Evolutionary conservation across 2,113 vertebrate species (phyloP).

Genomic region (Entomyzon cyanotis): DNA sequence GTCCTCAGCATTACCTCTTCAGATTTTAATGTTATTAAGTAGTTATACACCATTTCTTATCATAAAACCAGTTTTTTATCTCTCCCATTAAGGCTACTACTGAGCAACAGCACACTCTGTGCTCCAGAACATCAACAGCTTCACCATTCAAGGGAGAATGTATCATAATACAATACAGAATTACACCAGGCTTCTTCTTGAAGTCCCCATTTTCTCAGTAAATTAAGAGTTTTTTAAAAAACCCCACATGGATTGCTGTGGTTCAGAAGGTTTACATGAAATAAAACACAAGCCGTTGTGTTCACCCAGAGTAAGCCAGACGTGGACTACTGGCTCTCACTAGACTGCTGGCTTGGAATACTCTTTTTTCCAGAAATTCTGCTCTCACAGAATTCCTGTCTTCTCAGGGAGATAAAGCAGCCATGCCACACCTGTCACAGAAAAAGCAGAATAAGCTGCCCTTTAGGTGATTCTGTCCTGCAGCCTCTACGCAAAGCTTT

Average conservation of each 20-base stretch:
- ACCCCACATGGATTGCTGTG: neutral
- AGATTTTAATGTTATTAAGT: neutral
- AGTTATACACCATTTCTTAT: neutral
- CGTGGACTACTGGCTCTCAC: neutral
- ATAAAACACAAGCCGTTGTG: neutral
- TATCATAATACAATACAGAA: neutral
- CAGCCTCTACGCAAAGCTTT: neutral
- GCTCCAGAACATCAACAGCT: neutral
- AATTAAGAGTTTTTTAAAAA: fast-evolving
- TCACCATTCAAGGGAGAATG: neutral
- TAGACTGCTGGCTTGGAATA: neutral
- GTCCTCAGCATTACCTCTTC: neutral
- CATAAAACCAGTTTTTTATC: neutral
- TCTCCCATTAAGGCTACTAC: neutral
- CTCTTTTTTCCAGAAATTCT: neutral
- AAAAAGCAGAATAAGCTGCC: neutral
- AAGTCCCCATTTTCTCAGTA: neutral
- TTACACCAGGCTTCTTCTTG: neutral
- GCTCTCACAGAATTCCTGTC: neutral
- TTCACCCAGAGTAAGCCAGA: neutral
- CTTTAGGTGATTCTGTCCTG: neutral
- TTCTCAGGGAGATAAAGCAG: neutral
- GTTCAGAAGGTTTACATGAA: neutral
- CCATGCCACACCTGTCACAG: neutral
- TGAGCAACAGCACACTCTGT: neutral